A percentile compares a stretch with the other conserved stretches of the same genome.
These are phyloP conservation scores for Hyphantria cunea DNA, from an alignment of 1,140 invertebrate species.

Conservation along the genomic window DNA sequence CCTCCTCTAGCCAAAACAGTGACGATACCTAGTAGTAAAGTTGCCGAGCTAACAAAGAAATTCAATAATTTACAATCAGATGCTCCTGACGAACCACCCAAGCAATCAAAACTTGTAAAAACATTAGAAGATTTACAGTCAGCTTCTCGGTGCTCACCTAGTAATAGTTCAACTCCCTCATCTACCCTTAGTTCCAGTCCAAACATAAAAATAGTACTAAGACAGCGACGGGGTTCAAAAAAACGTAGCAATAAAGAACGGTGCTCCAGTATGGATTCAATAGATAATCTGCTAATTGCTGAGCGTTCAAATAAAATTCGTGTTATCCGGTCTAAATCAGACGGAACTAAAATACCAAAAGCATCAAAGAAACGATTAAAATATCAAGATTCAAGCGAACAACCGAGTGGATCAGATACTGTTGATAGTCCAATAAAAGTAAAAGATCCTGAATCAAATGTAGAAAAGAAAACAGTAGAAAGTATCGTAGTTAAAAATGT, in stretches of 20 bases:
- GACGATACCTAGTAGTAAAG: slow-evolving; percentile 77
- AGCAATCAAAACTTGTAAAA: slow-evolving; percentile 71
- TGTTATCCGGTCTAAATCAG: slow-evolving; percentile 75
- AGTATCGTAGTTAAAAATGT: slow-evolving; percentile 67
- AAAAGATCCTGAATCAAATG: slow-evolving; percentile 38
- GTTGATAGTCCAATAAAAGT: slow-evolving; percentile 60
- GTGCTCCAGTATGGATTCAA: slow-evolving; percentile 76
- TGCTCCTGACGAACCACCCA: slow-evolving; percentile 53
- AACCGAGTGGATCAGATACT: slow-evolving; percentile 69
- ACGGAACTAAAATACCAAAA: slow-evolving; percentile 69
- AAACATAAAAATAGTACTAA: slow-evolving; percentile 77
- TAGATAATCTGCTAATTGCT: slow-evolving; percentile 64
- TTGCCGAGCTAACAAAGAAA: slow-evolving; percentile 82
- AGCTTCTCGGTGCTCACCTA: slow-evolving; percentile 52
- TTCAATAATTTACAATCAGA: slow-evolving; percentile 80
- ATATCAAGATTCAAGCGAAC: slow-evolving; percentile 63
- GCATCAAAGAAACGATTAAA: slow-evolving; percentile 66
- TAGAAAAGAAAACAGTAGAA: slow-evolving; percentile 43
- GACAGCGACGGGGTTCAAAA: slow-evolving; percentile 65
- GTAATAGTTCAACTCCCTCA: slow-evolving; percentile 72
- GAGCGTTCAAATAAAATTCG: slow-evolving; percentile 63
- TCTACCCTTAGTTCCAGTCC: slow-evolving; percentile 73
- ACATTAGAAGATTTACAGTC: slow-evolving; percentile 70
- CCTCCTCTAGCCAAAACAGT: slow-evolving; percentile 70
- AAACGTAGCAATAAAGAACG: slow-evolving; percentile 66